These are phyloP conservation scores for Chaitophorus viminalis DNA, from an alignment of 2,888 invertebrate genomes.

Conservation along the genomic window DNA sequence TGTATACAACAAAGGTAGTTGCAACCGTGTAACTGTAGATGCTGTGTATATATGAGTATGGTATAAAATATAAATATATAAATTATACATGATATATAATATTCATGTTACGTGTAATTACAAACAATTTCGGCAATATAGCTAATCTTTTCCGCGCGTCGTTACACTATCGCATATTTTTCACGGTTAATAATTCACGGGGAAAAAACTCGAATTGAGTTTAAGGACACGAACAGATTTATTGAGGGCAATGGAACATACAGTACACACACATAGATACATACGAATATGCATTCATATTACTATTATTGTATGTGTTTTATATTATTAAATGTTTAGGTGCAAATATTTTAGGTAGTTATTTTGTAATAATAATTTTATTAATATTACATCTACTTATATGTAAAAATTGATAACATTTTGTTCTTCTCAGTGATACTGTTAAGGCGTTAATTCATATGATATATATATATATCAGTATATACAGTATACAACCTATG, in stretches of 20 bases:
- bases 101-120: neutral
- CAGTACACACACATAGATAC: neutral
- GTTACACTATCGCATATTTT: constrained; percentile 21
- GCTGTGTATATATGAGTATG: neutral
- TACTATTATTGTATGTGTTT: too few species aligned
- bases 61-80: too few species aligned
- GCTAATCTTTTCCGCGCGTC: neutral
- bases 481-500: too few species aligned
- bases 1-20: neutral
- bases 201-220: constrained; percentile 16
- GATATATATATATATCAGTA: neutral
- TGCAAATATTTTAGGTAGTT: too few species aligned
- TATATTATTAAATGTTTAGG: too few species aligned
- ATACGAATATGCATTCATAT: neutral
- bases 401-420: neutral
- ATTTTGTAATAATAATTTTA: too few species aligned
- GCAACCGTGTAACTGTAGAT: neutral
- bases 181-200: constrained; percentile 34
- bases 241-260: neutral
- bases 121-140: constrained; percentile 22
- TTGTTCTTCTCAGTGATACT: neutral
- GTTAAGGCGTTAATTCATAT: neutral
- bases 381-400: too few species aligned
- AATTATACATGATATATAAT: neutral
- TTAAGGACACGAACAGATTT: constrained; percentile 19